These are phyloP conservation scores for Tribolium madens DNA, from an alignment of 1,140 invertebrate species.

Conservation along the genomic window DNA sequence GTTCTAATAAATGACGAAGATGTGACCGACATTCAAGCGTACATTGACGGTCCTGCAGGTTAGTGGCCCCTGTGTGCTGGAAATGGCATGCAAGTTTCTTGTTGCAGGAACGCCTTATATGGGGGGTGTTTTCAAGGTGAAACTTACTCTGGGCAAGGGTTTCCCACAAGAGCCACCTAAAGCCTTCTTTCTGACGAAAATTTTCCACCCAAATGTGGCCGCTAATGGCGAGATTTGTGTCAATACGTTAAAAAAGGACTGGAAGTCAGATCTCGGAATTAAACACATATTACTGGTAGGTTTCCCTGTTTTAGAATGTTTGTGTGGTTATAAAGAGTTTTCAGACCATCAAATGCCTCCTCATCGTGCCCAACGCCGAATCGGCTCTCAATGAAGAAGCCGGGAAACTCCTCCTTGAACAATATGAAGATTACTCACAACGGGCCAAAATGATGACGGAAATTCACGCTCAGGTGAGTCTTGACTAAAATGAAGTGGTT, in stretches of 20 bases:
- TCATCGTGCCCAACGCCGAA: conserved; percentile 95
- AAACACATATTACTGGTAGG: conserved; percentile 93
- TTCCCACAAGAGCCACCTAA: conserved; percentile 94
- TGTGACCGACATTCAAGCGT: conserved; percentile 92
- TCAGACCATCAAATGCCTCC: conserved; percentile 90
- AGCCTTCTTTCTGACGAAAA: conserved; percentile 95
- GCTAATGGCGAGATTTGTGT: conserved; percentile 97
- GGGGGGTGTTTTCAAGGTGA: conserved; percentile 88
- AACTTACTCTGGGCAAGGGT: conserved; percentile 91
- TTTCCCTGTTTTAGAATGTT: conserved; percentile 44
- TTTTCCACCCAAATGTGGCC: conserved; percentile 98
- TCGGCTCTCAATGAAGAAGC: conserved; percentile 95
- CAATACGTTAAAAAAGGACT: conserved; percentile 97
- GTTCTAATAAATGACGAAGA: conserved; percentile 90
- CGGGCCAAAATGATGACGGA: conserved; percentile 95
- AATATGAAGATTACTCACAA: conserved; percentile 91
- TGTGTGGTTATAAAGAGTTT: conserved; percentile 61
- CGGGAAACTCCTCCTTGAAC: conserved; percentile 89
- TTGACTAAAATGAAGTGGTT: background rate
- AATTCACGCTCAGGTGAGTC: conserved; percentile 84
- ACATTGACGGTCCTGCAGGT: conserved; percentile 83
- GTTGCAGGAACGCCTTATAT: conserved; percentile 85
- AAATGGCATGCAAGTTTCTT: background rate
- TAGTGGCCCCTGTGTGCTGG: background rate
- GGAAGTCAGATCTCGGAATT: conserved; percentile 95